These are phyloP conservation scores for Ichneumoninae sp. DNA, from an alignment of 2,888 invertebrate genomes.

Conservation along the genomic window DNA sequence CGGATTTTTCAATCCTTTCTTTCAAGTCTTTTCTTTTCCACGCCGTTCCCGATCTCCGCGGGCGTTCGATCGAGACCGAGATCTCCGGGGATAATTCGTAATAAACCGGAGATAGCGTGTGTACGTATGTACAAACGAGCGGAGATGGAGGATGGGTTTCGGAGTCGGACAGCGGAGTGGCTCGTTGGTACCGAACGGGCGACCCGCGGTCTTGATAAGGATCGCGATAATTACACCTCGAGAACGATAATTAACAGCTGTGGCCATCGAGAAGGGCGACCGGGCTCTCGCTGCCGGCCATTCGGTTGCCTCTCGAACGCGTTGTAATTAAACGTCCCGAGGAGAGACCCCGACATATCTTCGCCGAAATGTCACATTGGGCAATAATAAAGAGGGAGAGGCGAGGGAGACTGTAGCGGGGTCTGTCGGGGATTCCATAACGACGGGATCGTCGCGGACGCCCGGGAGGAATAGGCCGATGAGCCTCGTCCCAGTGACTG, in stretches of 20 bases:
- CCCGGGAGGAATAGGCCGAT: background rate
- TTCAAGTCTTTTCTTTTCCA: background rate
- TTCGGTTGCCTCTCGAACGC: constrained; percentile 22
- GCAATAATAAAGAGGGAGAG: constrained; percentile 45
- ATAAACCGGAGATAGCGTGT: constrained; percentile 18
- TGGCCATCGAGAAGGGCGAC: constrained; percentile 62
- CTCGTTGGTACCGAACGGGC: constrained; percentile 25
- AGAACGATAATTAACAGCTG: constrained; percentile 78
- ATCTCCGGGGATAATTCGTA: constrained; percentile 57
- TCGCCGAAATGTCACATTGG: constrained; percentile 66
- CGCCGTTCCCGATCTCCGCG: background rate
- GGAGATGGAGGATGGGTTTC: constrained; percentile 73
- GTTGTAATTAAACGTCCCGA: constrained; percentile 61
- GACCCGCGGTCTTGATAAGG: constrained; percentile 73
- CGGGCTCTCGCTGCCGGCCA: constrained; percentile 23
- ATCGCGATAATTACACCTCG: constrained; percentile 81
- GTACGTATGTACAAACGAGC: constrained; percentile 62
- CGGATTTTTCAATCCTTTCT: constrained; percentile 26
- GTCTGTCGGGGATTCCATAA: constrained; percentile 9
- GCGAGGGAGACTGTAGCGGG: background rate
- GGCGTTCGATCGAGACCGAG: constrained; percentile 43
- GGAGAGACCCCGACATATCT: constrained; percentile 53
- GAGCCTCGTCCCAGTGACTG: background rate
- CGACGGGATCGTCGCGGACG: constrained; percentile 15
- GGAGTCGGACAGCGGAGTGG: constrained; percentile 30